Evolutionary conservation across 2,113 vertebrate species (phyloP).

Genomic region (Pithys albifrons): DNA sequence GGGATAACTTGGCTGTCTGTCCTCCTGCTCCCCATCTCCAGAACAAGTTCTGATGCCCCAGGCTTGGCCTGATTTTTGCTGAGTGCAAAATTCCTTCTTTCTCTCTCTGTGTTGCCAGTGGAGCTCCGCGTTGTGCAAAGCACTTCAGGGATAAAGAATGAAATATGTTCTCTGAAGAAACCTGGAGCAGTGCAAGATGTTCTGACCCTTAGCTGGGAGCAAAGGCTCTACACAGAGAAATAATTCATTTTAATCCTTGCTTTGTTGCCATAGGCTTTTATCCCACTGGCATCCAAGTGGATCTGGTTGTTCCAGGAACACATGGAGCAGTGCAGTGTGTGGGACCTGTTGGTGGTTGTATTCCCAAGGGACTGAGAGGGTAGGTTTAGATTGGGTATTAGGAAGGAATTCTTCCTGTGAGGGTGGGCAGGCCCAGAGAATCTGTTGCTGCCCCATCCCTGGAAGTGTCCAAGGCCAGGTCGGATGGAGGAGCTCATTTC

Average conservation of each 20-base stretch:
- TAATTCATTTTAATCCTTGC: conserved; percentile 2
- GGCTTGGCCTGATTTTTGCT: conserved; percentile 43
- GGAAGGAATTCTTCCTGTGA: too few relatives aligned
- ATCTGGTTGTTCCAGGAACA: neutral
- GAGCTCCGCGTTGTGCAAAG: conserved; percentile 39
- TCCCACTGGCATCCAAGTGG: neutral
- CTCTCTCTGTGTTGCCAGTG: neutral
- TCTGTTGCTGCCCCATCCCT: too few relatives aligned
- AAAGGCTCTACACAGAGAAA: neutral
- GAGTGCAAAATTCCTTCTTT: conserved; percentile 20
- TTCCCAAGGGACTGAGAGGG: neutral
- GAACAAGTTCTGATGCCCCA: conserved; percentile 30
- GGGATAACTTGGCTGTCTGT: conserved; percentile 17
- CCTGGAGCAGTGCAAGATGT: neutral
- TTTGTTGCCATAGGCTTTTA: neutral
- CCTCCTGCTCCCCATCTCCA: neutral
- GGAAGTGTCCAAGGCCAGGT: too few relatives aligned
- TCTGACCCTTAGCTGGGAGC: neutral
- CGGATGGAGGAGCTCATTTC: neutral
- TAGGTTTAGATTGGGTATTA: too few relatives aligned
- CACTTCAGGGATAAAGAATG: neutral
- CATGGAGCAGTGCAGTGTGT: neutral
- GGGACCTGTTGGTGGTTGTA: neutral
- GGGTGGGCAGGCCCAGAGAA: too few relatives aligned
- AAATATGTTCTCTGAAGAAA: neutral